Conservation (phyloP, 2,113 vertebrate species). For the Dendrocopos noguchii region DNA sequence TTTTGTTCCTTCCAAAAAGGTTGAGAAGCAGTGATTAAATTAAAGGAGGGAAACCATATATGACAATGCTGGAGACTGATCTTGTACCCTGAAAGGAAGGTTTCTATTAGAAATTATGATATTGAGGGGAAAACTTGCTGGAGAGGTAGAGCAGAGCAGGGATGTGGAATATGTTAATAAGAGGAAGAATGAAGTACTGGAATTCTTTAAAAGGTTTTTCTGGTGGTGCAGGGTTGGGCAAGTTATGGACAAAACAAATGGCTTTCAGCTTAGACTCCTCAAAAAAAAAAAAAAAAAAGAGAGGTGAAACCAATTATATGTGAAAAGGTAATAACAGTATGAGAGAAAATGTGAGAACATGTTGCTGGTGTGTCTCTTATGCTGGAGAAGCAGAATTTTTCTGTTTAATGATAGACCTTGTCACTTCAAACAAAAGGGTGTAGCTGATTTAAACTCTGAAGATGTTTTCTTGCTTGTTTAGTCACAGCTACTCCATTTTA, state of each 20-base stretch:
- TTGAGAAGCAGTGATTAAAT: not conserved
- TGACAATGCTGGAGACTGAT: not conserved
- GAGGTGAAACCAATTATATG: constrained; percentile 9
- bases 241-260: not conserved
- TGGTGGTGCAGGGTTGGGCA: not conserved
- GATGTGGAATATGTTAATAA: not conserved
- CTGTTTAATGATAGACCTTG: constrained; percentile 26
- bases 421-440: constrained; percentile 26
- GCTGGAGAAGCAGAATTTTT: not conserved
- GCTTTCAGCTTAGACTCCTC: not conserved
- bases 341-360: not conserved
- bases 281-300: not conserved
- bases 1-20: not conserved
- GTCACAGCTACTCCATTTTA: not conserved
- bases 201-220: not conserved
- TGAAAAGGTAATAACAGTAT: constrained; percentile 14
- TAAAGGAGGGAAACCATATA: not conserved
- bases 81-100: not conserved
- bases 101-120: not conserved
- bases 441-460: not conserved
- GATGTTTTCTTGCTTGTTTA: not conserved
- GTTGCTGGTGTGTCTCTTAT: not conserved
- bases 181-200: not conserved
- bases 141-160: not conserved
- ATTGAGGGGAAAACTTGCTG: not conserved